Percentiles rank a stretch among this genome's conserved stretches.
Evolutionary conservation across 2,797 vertebrate genomes (phyloP).

Genomic region (Coluber constrictor): DNA sequence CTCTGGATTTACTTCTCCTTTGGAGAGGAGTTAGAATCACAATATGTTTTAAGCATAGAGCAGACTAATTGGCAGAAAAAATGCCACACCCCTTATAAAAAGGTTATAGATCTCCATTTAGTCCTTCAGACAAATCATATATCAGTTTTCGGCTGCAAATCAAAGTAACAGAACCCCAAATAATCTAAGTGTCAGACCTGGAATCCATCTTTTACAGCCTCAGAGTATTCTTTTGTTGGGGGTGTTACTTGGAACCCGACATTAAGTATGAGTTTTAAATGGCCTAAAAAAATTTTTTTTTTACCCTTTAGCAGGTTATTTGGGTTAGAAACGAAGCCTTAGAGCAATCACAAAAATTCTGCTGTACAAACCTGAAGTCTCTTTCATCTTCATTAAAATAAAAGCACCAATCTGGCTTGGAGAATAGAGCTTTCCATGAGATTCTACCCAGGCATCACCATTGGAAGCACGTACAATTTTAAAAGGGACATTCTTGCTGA

Average conservation of each 20-base stretch:
- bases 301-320: neutral
- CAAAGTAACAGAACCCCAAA: neutral
- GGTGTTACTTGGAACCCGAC: no score
- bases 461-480: constrained; percentile 97
- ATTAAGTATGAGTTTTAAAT: neutral
- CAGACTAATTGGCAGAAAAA: neutral
- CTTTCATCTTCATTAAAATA: constrained; percentile 98
- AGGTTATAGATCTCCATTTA: neutral
- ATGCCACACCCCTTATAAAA: neutral
- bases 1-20: neutral
- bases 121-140: neutral
- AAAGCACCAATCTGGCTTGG: constrained; percentile 97
- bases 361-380: constrained; percentile 85
- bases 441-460: constrained; percentile 96
- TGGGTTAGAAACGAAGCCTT: neutral
- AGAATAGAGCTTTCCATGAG: constrained; percentile 94
- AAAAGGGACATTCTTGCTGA: constrained; percentile 93
- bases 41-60: neutral
- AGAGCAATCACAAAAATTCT: neutral
- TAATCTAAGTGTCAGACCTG: no score
- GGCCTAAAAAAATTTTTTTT: neutral
- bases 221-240: no score
- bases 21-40: neutral
- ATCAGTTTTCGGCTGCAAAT: neutral
- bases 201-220: no score